Base-by-base conservation (phyloP, 2,113 vertebrate genomes). In the Tetraodon nigroviridis region DNA sequence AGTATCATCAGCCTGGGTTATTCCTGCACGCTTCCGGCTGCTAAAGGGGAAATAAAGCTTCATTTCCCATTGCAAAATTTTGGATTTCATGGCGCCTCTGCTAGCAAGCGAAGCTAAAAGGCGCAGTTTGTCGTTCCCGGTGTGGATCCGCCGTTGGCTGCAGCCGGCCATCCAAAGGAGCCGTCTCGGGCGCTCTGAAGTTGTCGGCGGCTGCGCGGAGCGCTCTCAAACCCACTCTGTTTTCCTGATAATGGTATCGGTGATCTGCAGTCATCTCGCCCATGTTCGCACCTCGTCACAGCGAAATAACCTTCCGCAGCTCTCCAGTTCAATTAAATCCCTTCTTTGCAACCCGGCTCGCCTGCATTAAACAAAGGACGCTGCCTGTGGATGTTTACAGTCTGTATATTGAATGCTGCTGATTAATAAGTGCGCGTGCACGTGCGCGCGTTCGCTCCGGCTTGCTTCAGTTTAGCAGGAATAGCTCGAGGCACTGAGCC, bases 251-350 rank as follows among this genome's bases (percentile, higher is more conserved):
- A 83, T 77, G 69, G 73, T 81, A 74, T 84, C 83, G 45, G 75
- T 78, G 72, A 84, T 86, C 83, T 79, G 62, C 69, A 76, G 68
- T 80, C 78, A 84, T 81, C 81, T 84, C 72, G 45, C 74, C 73
- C 83, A 81, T 80, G 71, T 74, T 79, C 70, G 57, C 76, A 81
- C 78, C 74, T 73, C 79, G 60, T 64, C 37, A 58, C 69, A 63
- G 77, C 79, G 71, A 79, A 84, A 88, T 83, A 88, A 86, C 86
- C 86, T 85, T 85, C 82, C 77, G 58, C 65, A 41, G 71, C 82
- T 86, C 83, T 88, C 83, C 75, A 88, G 83, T 89, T 85, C 84
- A 89, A 90, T 90, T 89, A 88, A 85, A 77, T 79, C 72, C 63
- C 72, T 57, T 79, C 70, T 78, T 72, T 75, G 73, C 79, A 69